Base-by-base conservation (phyloP, 1,140 invertebrate genomes). In the Drosophila ironensis region DNA sequence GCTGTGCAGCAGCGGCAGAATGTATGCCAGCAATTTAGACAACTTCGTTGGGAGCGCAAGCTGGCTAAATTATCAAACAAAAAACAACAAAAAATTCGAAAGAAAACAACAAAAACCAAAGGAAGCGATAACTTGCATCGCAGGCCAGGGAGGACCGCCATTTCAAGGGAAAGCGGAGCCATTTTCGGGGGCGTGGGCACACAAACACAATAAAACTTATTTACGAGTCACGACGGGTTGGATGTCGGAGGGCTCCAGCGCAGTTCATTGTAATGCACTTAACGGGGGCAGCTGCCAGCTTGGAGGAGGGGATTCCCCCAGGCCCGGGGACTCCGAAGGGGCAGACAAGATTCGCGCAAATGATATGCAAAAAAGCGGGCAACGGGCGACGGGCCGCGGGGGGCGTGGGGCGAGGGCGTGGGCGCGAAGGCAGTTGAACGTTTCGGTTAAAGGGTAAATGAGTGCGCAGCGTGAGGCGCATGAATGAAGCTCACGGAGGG, bases 171-270 rank as follows among this genome's bases (percentile, higher is more conserved):
- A n/a, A n/a, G n/a, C 8, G 30, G 22, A 12, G 24, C 12, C 35
- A 35, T 52, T 47, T 57, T 48, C 46, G 67, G 69, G 60, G 74
- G 78, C 80, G 78, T 84, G 66, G 54, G 59, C 70, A 63, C 54
- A 78, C 52, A 78, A 80, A 86, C 74, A 86, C 80, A 86, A 86
- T 86, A 86, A 86, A 86, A 86, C 80, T 86, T 86, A 86, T 86
- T 86, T 86, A 86, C 80, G 80, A 86, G 70, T 86, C 80, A 86
- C 80, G 80, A 52, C 80, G 80, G 80, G 74, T 64, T 52, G 51
- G 44, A 46, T 59, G 60, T 46, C 46, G 40, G 19, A 33, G 30
- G 40, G 56, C 78, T 57, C 59, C 66, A 35, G 64, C 69, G 74
- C 67, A 84, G 73, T 84, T 84, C 78, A 84, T 84, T 84, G 78